A percentile compares a stretch with the other conserved stretches of the same genome.
Conservation (phyloP, 2,888 invertebrate genomes). For the Tanytarsus gracilentus region DNA sequence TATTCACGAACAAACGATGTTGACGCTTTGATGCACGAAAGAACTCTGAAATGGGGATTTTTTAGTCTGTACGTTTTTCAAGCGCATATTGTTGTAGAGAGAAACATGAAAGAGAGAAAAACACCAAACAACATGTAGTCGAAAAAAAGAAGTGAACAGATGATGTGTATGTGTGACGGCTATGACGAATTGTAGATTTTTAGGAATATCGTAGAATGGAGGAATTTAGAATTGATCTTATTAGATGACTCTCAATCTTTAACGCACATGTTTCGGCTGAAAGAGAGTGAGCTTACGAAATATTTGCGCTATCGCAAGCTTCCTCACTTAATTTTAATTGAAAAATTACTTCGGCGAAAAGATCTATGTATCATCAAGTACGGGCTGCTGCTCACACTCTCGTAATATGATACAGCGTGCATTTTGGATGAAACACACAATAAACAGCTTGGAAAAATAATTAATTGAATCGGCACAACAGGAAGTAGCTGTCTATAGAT, state of each 20-base stretch:
- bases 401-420: slow-evolving; percentile 12
- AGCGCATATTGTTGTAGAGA: neutral
- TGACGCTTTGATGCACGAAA: slow-evolving; percentile 29
- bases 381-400: too few species aligned
- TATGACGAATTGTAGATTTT: slow-evolving; percentile 20
- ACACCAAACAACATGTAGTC: slow-evolving; percentile 16
- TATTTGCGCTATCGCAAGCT: neutral
- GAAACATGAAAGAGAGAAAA: neutral
- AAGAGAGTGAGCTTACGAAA: too few species aligned
- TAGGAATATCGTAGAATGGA: slow-evolving; percentile 19
- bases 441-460: slow-evolving; percentile 7
- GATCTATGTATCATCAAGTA: neutral
- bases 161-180: slow-evolving; percentile 18
- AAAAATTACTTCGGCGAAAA: slow-evolving; percentile 2
- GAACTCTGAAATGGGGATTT: slow-evolving; percentile 25
- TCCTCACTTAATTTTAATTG: neutral
- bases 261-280: too few species aligned
- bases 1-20: slow-evolving; percentile 19
- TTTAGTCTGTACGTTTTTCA: slow-evolving; percentile 13
- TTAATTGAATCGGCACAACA: slow-evolving; percentile 29
- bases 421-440: slow-evolving; percentile 7
- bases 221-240: slow-evolving; percentile 27
- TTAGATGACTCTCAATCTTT: slow-evolving; percentile 26
- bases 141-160: neutral
- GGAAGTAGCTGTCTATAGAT: slow-evolving; percentile 26